Percentiles rank a stretch among this genome's conserved stretches.
Evolutionary conservation across 2,797 vertebrate genomes (phyloP).

Genomic region (Varecia variegata): DNA sequence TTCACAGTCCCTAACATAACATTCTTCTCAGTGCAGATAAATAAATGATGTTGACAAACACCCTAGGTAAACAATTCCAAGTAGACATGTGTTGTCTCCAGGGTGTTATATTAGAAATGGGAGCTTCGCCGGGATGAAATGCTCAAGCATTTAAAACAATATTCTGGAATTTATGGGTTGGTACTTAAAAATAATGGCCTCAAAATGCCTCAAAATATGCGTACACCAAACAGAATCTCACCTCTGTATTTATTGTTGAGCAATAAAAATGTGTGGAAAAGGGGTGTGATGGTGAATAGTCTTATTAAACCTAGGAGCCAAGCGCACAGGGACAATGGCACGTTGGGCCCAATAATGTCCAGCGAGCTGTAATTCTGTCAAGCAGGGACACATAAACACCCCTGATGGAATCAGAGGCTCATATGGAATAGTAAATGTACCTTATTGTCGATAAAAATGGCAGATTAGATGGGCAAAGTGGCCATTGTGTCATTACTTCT

Average conservation of each 20-base stretch:
- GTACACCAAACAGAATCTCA: conserved; percentile 45
- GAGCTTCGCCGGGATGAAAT: background rate
- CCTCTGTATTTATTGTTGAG: conserved; percentile 55
- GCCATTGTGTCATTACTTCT: background rate
- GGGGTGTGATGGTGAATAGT: background rate
- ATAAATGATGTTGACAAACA: background rate
- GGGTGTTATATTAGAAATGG: background rate
- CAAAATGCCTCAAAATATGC: background rate
- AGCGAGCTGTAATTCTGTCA: conserved; percentile 11
- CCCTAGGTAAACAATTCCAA: background rate
- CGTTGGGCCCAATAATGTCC: background rate
- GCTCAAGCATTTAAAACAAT: conserved; percentile 39
- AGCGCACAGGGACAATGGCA: background rate
- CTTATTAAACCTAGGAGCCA: conserved; percentile 30
- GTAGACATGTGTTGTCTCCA: background rate
- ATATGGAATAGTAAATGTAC: background rate
- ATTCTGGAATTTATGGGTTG: conserved; percentile 52
- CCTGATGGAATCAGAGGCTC: background rate
- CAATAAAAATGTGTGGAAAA: conserved; percentile 57
- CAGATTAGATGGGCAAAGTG: background rate
- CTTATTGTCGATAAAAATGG: conserved; percentile 38
- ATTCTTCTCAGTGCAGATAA: background rate
- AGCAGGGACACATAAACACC: background rate
- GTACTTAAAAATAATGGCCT: conserved; percentile 63
- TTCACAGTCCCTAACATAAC: background rate